Conservation (phyloP, 1,140 invertebrate genomes). For the Paracyclopina nana region DNA sequence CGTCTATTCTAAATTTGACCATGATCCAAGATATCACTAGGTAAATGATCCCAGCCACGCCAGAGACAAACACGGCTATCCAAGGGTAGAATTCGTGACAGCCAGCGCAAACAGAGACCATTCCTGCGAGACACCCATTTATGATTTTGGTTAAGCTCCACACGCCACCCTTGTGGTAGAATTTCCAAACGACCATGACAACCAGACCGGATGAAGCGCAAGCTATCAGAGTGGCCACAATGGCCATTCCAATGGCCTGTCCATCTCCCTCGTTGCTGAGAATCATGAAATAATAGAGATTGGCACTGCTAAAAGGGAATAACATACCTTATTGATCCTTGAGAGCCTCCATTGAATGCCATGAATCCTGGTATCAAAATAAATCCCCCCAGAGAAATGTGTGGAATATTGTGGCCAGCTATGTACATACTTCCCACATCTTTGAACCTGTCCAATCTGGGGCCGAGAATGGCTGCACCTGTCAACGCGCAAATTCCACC, state of each 20-base stretch:
- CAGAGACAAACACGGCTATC: constrained; percentile 27
- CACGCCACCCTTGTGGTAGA: constrained; percentile 13
- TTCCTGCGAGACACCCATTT: constrained; percentile 34
- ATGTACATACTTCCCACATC: neutral
- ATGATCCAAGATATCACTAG: constrained; percentile 25
- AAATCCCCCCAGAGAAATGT: constrained; percentile 35
- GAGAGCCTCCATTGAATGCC: constrained; percentile 38
- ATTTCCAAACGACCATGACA: constrained; percentile 18
- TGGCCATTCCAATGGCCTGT: constrained; percentile 26
- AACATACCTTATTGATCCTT: constrained; percentile 17
- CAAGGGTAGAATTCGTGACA: constrained; percentile 29
- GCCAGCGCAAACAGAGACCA: constrained; percentile 34
- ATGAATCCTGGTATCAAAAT: constrained; percentile 38
- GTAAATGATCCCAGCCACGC: constrained; percentile 28
- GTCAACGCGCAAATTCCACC: constrained; percentile 34
- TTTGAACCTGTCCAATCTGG: constrained; percentile 29
- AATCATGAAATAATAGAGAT: too few species aligned
- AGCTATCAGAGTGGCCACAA: constrained; percentile 34
- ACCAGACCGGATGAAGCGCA: constrained; percentile 29
- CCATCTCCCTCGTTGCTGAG: constrained; percentile 29
- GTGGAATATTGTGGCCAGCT: constrained; percentile 12
- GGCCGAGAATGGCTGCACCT: constrained; percentile 31
- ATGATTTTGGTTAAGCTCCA: constrained; percentile 33
- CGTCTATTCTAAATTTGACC: constrained; percentile 30
- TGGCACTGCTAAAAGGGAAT: too few species aligned